A percentile compares a stretch with the other conserved stretches of the same genome.
Conservation (phyloP, 2,797 vertebrate genomes). For the Erpetoichthys calabaricus region DNA sequence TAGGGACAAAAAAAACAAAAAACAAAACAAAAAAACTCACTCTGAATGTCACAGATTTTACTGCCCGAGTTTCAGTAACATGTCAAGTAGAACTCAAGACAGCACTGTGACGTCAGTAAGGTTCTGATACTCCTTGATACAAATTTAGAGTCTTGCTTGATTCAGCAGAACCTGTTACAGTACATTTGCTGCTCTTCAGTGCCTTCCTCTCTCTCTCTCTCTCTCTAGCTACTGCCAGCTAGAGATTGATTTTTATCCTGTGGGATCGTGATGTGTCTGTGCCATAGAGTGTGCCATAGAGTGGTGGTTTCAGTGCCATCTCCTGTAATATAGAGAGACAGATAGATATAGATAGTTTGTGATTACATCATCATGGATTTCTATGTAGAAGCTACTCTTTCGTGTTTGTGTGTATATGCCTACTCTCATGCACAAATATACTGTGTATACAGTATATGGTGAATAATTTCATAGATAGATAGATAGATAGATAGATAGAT, state of each 20-base stretch:
- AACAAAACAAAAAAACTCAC: constrained; percentile 39
- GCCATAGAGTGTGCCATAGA: constrained; percentile 79
- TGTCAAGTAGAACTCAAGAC: constrained; percentile 47
- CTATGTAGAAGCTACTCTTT: constrained; percentile 50
- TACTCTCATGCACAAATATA: no score
- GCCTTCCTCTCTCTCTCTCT: constrained; percentile 36
- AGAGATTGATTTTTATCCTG: constrained; percentile 81
- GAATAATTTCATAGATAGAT: no score
- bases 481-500: no score
- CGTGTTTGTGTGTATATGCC: constrained; percentile 30
- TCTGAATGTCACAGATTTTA: constrained; percentile 44
- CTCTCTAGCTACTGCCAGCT: constrained; percentile 59
- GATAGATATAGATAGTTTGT: constrained; percentile 75
- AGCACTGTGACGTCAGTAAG: constrained; percentile 7
- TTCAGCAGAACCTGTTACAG: constrained; percentile 55
- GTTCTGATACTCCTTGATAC: background rate
- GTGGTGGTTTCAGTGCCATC: constrained; percentile 75
- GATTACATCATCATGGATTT: constrained; percentile 64
- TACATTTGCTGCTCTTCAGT: constrained; percentile 58
- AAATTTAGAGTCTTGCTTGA: constrained; percentile 46
- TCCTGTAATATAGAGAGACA: constrained; percentile 81
- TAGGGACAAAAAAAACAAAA: no score
- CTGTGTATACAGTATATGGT: no score
- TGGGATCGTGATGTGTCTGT: constrained; percentile 71
- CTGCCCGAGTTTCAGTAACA: constrained; percentile 44